A percentile compares a stretch with the other conserved stretches of the same genome.
These are phyloP conservation scores for Paedocypris sp. DNA, from an alignment of 2,113 vertebrate species.

Conservation along the genomic window DNA sequence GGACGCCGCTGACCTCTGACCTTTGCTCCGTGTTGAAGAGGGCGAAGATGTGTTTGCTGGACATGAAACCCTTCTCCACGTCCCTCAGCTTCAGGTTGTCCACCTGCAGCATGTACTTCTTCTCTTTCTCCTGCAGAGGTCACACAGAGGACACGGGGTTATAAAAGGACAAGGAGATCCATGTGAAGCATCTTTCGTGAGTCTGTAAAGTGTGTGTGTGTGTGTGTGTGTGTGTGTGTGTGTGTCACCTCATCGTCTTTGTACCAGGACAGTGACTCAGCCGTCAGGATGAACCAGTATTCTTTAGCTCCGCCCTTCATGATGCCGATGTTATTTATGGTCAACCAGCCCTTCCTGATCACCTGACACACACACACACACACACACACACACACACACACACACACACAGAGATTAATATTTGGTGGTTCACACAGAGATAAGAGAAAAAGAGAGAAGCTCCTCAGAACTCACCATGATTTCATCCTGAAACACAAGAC, in stretches of 20 bases:
- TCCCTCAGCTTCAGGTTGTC: constrained; percentile 93
- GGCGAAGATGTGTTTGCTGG: constrained; percentile 96
- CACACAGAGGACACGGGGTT: background rate
- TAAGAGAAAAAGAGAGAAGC: too few species aligned
- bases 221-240: background rate
- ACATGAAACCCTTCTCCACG: constrained; percentile 97
- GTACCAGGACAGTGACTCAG: constrained; percentile 95
- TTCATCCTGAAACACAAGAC: constrained; percentile 50
- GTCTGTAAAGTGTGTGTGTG: background rate
- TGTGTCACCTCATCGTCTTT: constrained; percentile 93
- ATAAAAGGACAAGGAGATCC: too few species aligned
- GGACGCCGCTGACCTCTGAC: constrained; percentile 59
- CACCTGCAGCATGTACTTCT: constrained; percentile 96
- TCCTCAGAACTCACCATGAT: constrained; percentile 65
- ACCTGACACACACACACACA: constrained; percentile 62
- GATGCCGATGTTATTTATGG: constrained; percentile 97
- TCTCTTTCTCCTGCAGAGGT: constrained; percentile 84
- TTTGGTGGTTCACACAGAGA: too few species aligned
- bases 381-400: background rate
- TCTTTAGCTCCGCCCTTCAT: constrained; percentile 98
- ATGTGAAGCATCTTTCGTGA: too few species aligned
- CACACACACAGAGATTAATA: background rate
- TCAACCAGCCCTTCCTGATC: constrained; percentile 97
- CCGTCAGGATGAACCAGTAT: constrained; percentile 96
- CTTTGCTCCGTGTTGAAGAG: constrained; percentile 98